A percentile compares a stretch with the other conserved stretches of the same genome.
Conservation (phyloP, 2,888 invertebrate species). For the Pseudolycoriella hygida region DNA sequence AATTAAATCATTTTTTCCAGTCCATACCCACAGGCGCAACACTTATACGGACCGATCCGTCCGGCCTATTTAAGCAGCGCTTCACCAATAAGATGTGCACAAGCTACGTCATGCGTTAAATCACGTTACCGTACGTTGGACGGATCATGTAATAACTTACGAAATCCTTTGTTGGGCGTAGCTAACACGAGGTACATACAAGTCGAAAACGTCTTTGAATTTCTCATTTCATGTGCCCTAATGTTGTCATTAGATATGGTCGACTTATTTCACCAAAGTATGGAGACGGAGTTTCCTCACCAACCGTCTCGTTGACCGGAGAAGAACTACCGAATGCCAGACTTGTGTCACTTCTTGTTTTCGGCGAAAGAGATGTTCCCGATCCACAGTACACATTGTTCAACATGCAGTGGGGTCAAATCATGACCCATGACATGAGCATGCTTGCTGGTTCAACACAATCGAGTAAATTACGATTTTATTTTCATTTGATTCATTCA, state of each 20-base stretch:
- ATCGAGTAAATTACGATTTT: slow-evolving; percentile 63
- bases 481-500: too few species aligned
- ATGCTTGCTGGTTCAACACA: slow-evolving; percentile 37
- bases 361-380: slow-evolving; percentile 49
- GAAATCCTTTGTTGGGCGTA: slow-evolving; percentile 64
- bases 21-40: too few species aligned
- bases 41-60: too few species aligned
- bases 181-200: slow-evolving; percentile 41
- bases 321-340: slow-evolving; percentile 49
- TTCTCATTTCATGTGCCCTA: neutral
- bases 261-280: slow-evolving; percentile 30
- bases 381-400: slow-evolving; percentile 58
- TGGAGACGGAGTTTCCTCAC: slow-evolving; percentile 34
- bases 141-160: slow-evolving; percentile 87
- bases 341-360: slow-evolving; percentile 44
- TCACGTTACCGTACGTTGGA: slow-evolving; percentile 57
- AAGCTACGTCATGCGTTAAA: slow-evolving; percentile 20
- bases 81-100: slow-evolving; percentile 6
- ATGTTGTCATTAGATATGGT: slow-evolving; percentile 20
- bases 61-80: too few species aligned
- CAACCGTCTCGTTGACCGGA: slow-evolving; percentile 44
- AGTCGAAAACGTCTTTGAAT: neutral
- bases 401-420: slow-evolving; percentile 46
- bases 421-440: slow-evolving; percentile 40
- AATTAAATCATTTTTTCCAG: too few species aligned